Evolutionary conservation across 2,797 vertebrate species (phyloP), one percentile per base, ranked within the genome.

Genomic region (Myotis planiceps): DNA sequence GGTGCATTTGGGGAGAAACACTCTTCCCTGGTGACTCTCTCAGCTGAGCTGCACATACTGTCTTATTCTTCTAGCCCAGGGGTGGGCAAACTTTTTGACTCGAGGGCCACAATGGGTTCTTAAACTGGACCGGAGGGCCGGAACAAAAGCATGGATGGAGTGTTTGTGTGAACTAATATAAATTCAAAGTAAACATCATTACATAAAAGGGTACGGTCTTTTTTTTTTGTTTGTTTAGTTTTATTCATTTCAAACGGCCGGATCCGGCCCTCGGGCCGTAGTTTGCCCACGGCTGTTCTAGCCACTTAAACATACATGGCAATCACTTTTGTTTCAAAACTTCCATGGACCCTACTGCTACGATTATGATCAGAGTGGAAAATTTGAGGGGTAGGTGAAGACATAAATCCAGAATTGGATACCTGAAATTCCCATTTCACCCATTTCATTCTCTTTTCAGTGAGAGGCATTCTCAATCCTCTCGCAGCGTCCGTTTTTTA

Each of bases 221-320:
- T n/a, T n/a, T n/a, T n/a, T n/a, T n/a, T n/a, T n/a, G n/a, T n/a
- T n/a, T n/a, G n/a, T n/a, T n/a, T n/a, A n/a, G n/a, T n/a, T n/a
- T n/a, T n/a, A n/a, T n/a, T n/a, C n/a, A n/a, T n/a, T n/a, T n/a
- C n/a, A n/a, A n/a, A n/a, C n/a, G n/a, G n/a, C n/a, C n/a, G n/a
- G n/a, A n/a, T n/a, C n/a, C n/a, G n/a, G n/a, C n/a, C n/a, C n/a
- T n/a, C n/a, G n/a, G n/a, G n/a, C n/a, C n/a, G n/a, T n/a, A n/a
- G n/a, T n/a, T n/a, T n/a, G n/a, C n/a, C n/a, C n/a, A n/a, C n/a
- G n/a, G n/a, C n/a, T n/a, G n/a, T n/a, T n/a, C n/a, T n/a, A n/a
- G n/a, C n/a, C n/a, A 66, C 92, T 93, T 69, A 89, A 88, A 82
- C 58, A 66, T 69, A 95, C 80, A 80, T 69, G 53, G n/a, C 75